Evolutionary conservation across 1,140 invertebrate species (phyloP), one percentile per base, ranked within the genome.

Genomic region (Drosophila biarmipes): DNA sequence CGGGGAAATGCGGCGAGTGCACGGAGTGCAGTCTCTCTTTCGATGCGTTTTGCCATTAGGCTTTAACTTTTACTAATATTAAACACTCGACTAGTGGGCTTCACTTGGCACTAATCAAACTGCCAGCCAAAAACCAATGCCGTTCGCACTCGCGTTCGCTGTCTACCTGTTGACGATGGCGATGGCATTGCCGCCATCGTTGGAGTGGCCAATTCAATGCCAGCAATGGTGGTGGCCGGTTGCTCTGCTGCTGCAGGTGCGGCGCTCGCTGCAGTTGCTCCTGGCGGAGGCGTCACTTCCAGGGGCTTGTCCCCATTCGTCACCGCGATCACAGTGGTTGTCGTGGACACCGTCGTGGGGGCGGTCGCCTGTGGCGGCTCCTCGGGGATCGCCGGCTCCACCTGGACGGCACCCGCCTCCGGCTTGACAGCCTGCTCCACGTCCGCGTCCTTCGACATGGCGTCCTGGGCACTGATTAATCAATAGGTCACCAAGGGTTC

Each of bases 11-110:
- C 53, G 45, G 40, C 10, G 17, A 10, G 14, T n/a, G 15, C 6
- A 17, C 5, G 8, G 15, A 10, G 29, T 59, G 57, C 67, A 80
- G 61, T 53, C 61, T 51, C 24, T 68, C 38, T 59, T 38, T 38
- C 48, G 58, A 53, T 87, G 73, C 81, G 82, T 62, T 85, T 74
- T 78, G 58, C 53, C 67, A 48, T 66, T 66, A 87, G 82, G 58
- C 51, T 71, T 52, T 66, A 87, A 89, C 82, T 87, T 87, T 87
- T 87, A 87, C 84, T 82, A 78, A 57, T 74, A 78, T 78, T 73
- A 81, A 77, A 49, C 46, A 49, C 48, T 45, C 59, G 27, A 37
- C 12, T 51, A 55, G 78, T 35, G 56, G 59, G 53, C 48, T 69
- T 73, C 58, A 67, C 56, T 72, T 62, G 56, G 27, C 68, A 49